phyloP scores from a whole-genome alignment of 2,113 vertebrate species.

The Trematomus loennbergii region DNA sequence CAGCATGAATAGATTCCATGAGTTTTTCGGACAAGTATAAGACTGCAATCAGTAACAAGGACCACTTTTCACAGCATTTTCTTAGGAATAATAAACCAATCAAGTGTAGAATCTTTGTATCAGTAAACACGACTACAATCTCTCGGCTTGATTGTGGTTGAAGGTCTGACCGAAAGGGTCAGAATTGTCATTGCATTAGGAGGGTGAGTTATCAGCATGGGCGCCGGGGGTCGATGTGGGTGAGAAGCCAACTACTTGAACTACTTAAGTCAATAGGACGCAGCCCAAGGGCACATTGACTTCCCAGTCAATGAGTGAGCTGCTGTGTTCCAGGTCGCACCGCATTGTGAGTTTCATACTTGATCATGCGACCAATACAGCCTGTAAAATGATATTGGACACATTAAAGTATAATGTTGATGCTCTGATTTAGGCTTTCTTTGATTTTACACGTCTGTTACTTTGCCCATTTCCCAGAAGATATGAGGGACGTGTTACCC shows the following conservation, averaged over 20 bases:
- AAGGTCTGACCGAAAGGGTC: slow-evolving; percentile 32
- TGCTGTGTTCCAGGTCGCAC: slow-evolving; percentile 25
- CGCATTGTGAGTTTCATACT: slow-evolving; percentile 42
- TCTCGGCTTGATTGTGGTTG: slow-evolving; percentile 17
- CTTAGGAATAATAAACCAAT: not conserved
- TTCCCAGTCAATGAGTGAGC: slow-evolving; percentile 65
- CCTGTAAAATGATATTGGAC: slow-evolving; percentile 55
- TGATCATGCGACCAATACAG: slow-evolving; percentile 33
- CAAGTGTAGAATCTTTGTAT: slow-evolving; percentile 16
- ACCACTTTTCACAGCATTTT: not conserved
- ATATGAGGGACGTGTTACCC: slow-evolving; percentile 66
- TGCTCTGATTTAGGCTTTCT: slow-evolving; percentile 32
- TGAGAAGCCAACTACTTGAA: slow-evolving; percentile 45
- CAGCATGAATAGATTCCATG: slow-evolving; percentile 2
- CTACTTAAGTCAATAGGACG: slow-evolving; percentile 66
- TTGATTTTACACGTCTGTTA: slow-evolving; percentile 61
- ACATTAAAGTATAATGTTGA: slow-evolving; percentile 46
- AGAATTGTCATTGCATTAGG: slow-evolving; percentile 25
- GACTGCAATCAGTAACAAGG: no score
- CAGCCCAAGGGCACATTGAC: slow-evolving; percentile 73
- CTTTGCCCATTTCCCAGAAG: slow-evolving; percentile 35
- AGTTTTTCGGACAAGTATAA: not conserved
- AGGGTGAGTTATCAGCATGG: slow-evolving; percentile 31
- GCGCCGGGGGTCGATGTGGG: slow-evolving; percentile 34
- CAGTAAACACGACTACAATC: slow-evolving; percentile 11